Conservation (phyloP, 37 sponge, comb jelly and placozoan species). For the Axinella damicornis region DNA sequence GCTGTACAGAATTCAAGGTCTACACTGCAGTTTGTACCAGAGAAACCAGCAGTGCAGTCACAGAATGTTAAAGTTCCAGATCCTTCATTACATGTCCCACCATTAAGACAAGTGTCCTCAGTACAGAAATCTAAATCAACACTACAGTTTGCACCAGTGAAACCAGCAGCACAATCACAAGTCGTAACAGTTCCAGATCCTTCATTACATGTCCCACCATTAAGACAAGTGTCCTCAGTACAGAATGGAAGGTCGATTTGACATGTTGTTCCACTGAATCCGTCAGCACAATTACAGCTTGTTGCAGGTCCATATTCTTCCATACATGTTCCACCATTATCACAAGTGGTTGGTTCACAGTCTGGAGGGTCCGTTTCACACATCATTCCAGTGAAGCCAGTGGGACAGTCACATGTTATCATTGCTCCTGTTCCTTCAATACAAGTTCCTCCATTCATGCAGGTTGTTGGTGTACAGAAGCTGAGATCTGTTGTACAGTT, state of each 20-base stretch:
- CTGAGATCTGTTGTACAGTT: not conserved
- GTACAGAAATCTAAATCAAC: constrained; percentile 1
- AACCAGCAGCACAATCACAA: not conserved
- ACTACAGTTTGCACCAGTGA: not conserved
- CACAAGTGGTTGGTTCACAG: constrained; percentile 22
- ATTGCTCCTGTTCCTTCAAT: not conserved
- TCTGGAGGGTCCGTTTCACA: not conserved
- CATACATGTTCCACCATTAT: constrained; percentile 44
- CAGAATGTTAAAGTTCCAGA: not conserved
- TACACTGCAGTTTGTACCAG: not conserved
- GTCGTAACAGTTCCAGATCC: no score
- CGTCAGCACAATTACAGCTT: constrained; percentile 7
- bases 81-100: constrained; percentile 23
- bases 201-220: no score
- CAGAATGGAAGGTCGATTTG: no score
- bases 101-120: constrained; percentile 6
- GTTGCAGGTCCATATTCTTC: constrained; percentile 33
- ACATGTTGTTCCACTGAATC: not conserved
- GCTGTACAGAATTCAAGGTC: constrained; percentile 23
- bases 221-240: no score
- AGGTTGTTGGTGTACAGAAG: constrained; percentile 3
- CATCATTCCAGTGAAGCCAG: constrained; percentile 37
- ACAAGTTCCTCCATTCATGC: constrained; percentile 18
- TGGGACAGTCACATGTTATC: constrained; percentile 34
- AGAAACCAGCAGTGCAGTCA: not conserved